phyloP scores from a whole-genome alignment of 2,797 vertebrate genomes.

The Amphiprion clarkii region DNA sequence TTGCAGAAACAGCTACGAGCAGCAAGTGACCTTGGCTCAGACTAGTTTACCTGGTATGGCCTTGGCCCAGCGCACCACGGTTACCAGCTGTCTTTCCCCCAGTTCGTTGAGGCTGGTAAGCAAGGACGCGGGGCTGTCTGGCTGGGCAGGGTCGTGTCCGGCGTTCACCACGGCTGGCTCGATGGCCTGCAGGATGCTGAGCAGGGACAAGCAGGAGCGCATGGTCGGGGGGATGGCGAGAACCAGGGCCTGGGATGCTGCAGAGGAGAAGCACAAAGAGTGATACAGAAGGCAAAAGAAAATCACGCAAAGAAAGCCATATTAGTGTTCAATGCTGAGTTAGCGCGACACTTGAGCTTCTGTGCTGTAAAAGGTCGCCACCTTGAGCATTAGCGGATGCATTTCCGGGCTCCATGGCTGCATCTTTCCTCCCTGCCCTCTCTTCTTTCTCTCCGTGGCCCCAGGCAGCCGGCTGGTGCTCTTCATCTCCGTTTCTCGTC shows the following conservation, averaged over 20 bases:
- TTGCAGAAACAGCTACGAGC: not conserved
- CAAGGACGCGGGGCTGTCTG: conserved; percentile 90
- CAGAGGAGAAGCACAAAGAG: conserved; percentile 9
- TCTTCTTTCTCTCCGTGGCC: conserved; percentile 48
- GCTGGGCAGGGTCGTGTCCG: conserved; percentile 90
- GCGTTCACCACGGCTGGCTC: conserved; percentile 89
- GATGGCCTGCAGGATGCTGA: conserved; percentile 91
- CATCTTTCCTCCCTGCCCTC: conserved; percentile 46
- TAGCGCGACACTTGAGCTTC: not conserved
- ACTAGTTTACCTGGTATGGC: conserved; percentile 90
- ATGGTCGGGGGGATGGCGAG: conserved; percentile 58
- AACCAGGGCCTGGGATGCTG: conserved; percentile 70
- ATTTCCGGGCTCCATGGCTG: conserved; percentile 37
- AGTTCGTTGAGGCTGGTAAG: conserved; percentile 95
- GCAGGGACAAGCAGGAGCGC: conserved; percentile 87
- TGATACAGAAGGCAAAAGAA: not conserved
- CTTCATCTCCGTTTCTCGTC: conserved; percentile 66
- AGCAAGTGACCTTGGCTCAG: not conserved
- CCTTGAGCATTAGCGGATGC: conserved; percentile 47
- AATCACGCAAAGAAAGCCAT: rapidly evolving
- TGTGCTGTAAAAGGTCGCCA: conserved; percentile 35
- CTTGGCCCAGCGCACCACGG: conserved; percentile 96
- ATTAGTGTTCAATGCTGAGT: not conserved
- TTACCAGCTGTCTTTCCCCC: conserved; percentile 93
- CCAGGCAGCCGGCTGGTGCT: conserved; percentile 51